phyloP scores from a whole-genome alignment of 1,140 invertebrate genomes.

The Steinernema feltiae region DNA sequence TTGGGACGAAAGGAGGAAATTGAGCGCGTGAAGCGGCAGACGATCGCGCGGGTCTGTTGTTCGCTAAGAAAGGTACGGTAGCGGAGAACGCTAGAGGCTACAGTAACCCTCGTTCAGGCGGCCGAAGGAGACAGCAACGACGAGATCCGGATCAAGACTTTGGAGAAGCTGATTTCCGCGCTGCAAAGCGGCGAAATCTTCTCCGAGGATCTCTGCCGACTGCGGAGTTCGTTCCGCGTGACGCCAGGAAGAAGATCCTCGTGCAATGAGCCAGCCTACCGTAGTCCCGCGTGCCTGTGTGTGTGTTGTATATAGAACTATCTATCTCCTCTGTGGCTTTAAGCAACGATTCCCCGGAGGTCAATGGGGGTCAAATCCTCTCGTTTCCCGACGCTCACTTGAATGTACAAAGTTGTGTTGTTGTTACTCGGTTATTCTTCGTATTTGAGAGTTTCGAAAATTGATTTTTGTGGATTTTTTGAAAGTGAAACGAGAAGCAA shows the following conservation, averaged over 20 bases:
- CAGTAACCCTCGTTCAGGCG: too few relatives aligned
- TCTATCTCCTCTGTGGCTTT: not conserved
- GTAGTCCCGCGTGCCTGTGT: too few relatives aligned
- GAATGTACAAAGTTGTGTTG: not conserved
- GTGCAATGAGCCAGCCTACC: not conserved
- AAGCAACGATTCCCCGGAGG: not conserved
- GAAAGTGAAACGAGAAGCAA: not conserved
- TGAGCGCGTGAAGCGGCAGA: conserved; percentile 79
- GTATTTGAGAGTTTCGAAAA: too few relatives aligned
- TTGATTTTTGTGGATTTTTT: not conserved
- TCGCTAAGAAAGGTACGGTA: conserved; percentile 44
- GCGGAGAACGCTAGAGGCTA: too few relatives aligned
- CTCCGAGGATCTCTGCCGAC: conserved; percentile 77
- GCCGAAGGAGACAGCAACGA: not conserved
- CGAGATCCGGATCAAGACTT: conserved; percentile 71
- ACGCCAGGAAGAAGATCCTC: not conserved
- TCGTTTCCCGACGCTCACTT: not conserved
- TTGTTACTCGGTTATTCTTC: too few relatives aligned
- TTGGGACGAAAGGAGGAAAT: conserved; percentile 81
- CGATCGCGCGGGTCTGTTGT: conserved; percentile 68
- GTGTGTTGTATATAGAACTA: not conserved
- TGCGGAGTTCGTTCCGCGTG: conserved; percentile 37
- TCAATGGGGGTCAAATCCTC: too few relatives aligned
- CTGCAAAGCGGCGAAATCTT: conserved; percentile 91
- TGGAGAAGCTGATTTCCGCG: conserved; percentile 90